Percentiles rank a stretch among this genome's conserved stretches.
Evolutionary conservation across 2,797 vertebrate genomes (phyloP).

Genomic region (Fistularia commersonii): DNA sequence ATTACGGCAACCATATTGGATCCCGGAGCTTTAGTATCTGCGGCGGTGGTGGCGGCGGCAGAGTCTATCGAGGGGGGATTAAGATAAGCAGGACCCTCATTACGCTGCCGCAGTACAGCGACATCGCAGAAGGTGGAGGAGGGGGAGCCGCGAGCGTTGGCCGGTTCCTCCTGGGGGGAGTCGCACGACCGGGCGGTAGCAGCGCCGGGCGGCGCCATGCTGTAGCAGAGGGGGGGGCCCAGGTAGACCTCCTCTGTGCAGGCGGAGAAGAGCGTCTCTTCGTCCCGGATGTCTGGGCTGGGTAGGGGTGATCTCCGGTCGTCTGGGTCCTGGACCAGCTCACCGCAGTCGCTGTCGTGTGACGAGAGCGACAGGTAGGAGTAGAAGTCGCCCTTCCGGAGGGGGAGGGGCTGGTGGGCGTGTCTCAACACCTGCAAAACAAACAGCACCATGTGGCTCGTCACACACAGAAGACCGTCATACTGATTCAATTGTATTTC

Average conservation of each 20-base stretch:
- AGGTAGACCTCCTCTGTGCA: slow-evolving; percentile 85
- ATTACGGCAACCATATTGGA: slow-evolving; percentile 83
- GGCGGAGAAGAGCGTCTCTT: slow-evolving; percentile 86
- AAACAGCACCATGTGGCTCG: too few relatives aligned
- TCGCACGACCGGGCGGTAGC: not conserved
- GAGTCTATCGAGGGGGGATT: slow-evolving; percentile 79
- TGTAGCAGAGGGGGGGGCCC: slow-evolving; percentile 76
- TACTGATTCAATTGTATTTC: too few relatives aligned
- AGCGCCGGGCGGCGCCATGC: slow-evolving; percentile 53
- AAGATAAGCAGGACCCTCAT: slow-evolving; percentile 79
- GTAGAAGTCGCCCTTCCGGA: slow-evolving; percentile 95
- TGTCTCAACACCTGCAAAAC: slow-evolving; percentile 82
- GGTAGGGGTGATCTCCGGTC: slow-evolving; percentile 74
- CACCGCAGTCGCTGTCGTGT: slow-evolving; percentile 97
- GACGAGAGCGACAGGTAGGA: slow-evolving; percentile 96
- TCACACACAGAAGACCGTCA: too few relatives aligned
- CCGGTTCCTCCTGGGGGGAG: slow-evolving; percentile 1
- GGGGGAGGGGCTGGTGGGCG: slow-evolving; percentile 87
- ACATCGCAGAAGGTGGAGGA: slow-evolving; percentile 63
- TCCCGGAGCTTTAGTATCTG: slow-evolving; percentile 78
- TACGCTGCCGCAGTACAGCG: slow-evolving; percentile 42
- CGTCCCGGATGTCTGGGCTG: slow-evolving; percentile 80
- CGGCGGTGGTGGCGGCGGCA: slow-evolving; percentile 70
- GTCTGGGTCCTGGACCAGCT: slow-evolving; percentile 83
- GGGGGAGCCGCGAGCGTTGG: not conserved